Percentiles rank a stretch among this genome's conserved stretches.
Conservation (phyloP, 2,888 invertebrate genomes). For the Melieria omissa region DNA sequence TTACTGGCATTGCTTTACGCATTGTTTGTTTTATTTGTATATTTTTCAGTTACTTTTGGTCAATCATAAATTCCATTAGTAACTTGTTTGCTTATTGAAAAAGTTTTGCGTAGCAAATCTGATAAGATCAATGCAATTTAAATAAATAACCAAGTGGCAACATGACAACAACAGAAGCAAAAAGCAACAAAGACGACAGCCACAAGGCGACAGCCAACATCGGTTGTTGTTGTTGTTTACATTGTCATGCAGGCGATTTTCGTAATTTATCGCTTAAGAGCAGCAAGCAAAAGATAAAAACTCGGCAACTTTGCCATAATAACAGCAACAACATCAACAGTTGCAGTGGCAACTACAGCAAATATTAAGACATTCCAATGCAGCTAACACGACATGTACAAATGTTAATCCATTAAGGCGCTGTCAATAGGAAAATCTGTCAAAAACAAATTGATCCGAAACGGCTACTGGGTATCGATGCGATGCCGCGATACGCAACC, state of each 20-base stretch:
- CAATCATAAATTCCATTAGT: constrained; percentile 23
- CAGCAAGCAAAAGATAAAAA: constrained; percentile 37
- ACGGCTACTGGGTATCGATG: constrained; percentile 33
- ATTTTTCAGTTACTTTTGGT: neutral
- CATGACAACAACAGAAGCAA: neutral
- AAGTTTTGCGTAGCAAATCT: constrained; percentile 21
- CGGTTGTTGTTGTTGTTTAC: constrained; percentile 34
- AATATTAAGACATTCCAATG: constrained; percentile 46
- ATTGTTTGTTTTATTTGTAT: too few species aligned
- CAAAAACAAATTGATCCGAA: constrained; percentile 52
- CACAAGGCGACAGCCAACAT: neutral
- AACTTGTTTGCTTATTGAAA: constrained; percentile 29
- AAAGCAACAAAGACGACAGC: neutral
- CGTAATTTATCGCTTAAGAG: constrained; percentile 45
- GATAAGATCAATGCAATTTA: constrained; percentile 16
- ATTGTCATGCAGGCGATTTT: constrained; percentile 42
- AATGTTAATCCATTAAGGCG: constrained; percentile 64
- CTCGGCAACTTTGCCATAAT: constrained; percentile 38
- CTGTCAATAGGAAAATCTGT: constrained; percentile 64
- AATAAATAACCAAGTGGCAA: too few species aligned
- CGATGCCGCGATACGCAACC: neutral
- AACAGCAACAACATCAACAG: constrained; percentile 32
- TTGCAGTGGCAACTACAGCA: constrained; percentile 30
- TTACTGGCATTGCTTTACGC: too few species aligned
- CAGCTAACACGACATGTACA: constrained; percentile 59